These are phyloP conservation scores for Phalacrocorax aristotelis DNA, from an alignment of 2,113 vertebrate species.

Conservation along the genomic window DNA sequence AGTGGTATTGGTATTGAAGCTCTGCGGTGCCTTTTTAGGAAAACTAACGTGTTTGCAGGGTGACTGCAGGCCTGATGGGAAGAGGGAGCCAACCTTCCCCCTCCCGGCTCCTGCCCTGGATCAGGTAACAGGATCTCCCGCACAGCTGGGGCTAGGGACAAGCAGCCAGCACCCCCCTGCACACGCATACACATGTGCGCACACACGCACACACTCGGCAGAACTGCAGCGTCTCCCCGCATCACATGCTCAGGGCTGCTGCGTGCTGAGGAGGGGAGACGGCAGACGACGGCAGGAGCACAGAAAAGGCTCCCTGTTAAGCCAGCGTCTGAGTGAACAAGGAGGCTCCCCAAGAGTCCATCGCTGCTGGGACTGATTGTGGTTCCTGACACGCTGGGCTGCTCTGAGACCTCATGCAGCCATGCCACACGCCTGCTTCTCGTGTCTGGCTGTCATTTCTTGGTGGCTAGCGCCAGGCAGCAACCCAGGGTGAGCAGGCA, in stretches of 20 bases:
- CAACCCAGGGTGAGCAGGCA: accelerated
- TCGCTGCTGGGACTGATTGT: background rate
- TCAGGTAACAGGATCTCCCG: background rate
- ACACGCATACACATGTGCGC: no score
- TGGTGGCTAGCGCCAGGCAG: background rate
- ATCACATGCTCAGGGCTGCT: background rate
- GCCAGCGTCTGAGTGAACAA: accelerated
- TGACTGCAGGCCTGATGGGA: background rate
- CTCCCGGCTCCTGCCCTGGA: background rate
- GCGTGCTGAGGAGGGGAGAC: background rate
- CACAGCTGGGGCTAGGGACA: background rate
- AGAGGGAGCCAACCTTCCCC: background rate
- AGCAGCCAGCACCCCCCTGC: background rate
- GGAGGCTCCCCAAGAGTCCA: background rate
- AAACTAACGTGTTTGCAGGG: slow-evolving; percentile 9
- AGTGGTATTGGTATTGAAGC: background rate
- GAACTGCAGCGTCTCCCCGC: background rate
- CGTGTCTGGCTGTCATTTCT: background rate
- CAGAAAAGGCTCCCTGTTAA: background rate
- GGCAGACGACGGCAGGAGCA: background rate
- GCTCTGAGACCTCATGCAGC: background rate
- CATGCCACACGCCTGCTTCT: background rate
- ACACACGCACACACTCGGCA: background rate
- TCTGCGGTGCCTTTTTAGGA: background rate
- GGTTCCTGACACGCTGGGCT: background rate